A percentile compares a stretch with the other conserved stretches of the same genome.
These are phyloP conservation scores for Cyclina sinensis DNA, from an alignment of 1,140 invertebrate species.

Conservation along the genomic window DNA sequence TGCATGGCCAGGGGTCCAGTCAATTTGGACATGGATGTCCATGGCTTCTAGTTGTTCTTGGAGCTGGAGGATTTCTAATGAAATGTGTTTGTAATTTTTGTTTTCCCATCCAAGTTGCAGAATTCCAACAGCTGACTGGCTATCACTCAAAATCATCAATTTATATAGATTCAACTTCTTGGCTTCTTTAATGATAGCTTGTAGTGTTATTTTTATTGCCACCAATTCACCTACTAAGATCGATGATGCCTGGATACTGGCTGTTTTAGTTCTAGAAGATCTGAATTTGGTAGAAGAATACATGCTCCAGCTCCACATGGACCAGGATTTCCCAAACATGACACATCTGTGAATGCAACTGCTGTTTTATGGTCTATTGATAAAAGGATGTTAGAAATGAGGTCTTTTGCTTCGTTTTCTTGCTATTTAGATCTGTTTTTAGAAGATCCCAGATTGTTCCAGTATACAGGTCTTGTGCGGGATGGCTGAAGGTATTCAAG, in stretches of 20 bases:
- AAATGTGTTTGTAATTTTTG: background rate
- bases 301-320: constrained; percentile 18
- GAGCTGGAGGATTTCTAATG: background rate
- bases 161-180: background rate
- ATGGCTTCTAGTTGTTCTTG: background rate
- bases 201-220: constrained; percentile 31
- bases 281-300: background rate
- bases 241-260: constrained; percentile 31
- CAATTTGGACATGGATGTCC: no score
- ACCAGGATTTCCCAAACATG: no score
- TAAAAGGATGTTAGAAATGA: background rate
- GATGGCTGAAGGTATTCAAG: background rate
- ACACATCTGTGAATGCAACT: constrained; percentile 45
- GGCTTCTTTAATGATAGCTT: background rate
- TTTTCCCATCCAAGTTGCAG: background rate
- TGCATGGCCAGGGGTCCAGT: no score
- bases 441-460: constrained; percentile 30
- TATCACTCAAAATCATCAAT: constrained; percentile 4
- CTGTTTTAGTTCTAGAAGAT: background rate
- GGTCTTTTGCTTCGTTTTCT: background rate
- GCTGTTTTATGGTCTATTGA: background rate
- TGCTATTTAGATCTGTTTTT: no score
- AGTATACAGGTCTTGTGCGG: constrained; percentile 1
- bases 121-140: constrained; percentile 26
- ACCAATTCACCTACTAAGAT: constrained; percentile 48